These are phyloP conservation scores for Trichogramma dendrolimi DNA, from an alignment of 2,888 invertebrate genomes.

Conservation along the genomic window DNA sequence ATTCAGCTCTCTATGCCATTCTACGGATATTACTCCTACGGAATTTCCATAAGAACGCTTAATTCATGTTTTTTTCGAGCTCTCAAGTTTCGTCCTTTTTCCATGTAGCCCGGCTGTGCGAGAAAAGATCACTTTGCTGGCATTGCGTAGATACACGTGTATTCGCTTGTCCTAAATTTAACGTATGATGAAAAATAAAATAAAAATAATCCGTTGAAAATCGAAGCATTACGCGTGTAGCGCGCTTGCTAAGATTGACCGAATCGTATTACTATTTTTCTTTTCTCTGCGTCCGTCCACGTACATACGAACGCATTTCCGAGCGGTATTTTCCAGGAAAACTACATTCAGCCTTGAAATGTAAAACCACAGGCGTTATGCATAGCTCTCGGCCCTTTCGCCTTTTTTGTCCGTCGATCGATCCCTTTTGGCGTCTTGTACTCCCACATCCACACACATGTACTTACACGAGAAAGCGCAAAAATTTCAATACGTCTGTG, in stretches of 20 bases:
- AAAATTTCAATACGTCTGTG: not conserved
- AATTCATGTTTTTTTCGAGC: conserved; percentile 33
- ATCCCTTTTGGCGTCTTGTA: not conserved
- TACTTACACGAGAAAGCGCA: too few species aligned
- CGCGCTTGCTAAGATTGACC: too few species aligned
- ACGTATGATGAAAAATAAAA: too few species aligned
- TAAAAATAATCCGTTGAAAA: too few species aligned
- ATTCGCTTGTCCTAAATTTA: too few species aligned
- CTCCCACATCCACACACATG: too few species aligned
- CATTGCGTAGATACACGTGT: too few species aligned
- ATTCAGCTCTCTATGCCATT: conserved; percentile 18
- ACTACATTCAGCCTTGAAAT: conserved; percentile 30
- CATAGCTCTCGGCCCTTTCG: conserved; percentile 2
- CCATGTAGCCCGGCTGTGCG: conserved; percentile 24
- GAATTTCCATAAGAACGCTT: conserved; percentile 46
- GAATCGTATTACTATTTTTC: conserved; percentile 6
- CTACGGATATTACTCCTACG: conserved; percentile 39
- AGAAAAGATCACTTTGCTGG: too few species aligned
- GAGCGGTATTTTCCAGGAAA: conserved; percentile 38
- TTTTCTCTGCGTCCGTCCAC: conserved; percentile 24
- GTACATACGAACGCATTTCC: conserved; percentile 38
- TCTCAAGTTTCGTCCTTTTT: conserved; percentile 28
- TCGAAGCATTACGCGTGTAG: too few species aligned
- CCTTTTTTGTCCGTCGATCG: conserved; percentile 2
- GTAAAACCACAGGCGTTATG: conserved; percentile 33